Percentiles rank a stretch among this genome's conserved stretches.
phyloP scores from a whole-genome alignment of 2,797 vertebrate genomes.

The Anguilla megastoma region DNA sequence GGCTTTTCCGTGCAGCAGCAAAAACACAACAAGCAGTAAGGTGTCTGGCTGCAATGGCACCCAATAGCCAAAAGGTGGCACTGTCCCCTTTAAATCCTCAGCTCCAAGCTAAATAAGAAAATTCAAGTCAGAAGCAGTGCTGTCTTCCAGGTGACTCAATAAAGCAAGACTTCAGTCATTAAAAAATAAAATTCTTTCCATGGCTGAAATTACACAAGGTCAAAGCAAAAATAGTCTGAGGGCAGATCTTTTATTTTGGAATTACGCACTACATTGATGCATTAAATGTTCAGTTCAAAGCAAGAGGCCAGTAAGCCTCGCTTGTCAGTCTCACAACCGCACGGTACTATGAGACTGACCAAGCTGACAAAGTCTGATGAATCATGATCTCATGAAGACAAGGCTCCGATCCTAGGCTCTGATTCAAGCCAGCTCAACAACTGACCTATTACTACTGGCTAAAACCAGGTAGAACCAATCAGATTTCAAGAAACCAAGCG shows the following conservation, averaged over 20 bases:
- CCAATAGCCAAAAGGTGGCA: constrained; percentile 2
- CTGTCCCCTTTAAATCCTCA: neutral
- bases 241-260: neutral
- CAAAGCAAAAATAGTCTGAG: neutral
- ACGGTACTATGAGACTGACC: neutral
- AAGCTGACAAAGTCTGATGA: neutral
- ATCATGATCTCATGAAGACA: neutral
- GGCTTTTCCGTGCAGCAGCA: neutral
- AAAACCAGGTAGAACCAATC: neutral
- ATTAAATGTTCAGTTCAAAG: neutral
- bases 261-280: neutral
- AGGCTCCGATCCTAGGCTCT: neutral
- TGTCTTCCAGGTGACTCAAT: neutral
- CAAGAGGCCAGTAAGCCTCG: neutral
- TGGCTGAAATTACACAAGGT: neutral
- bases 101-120: neutral
- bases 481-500: neutral
- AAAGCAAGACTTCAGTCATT: neutral
- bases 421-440: neutral
- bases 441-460: neutral
- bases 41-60: neutral
- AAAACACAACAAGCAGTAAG: neutral
- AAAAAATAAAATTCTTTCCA: neutral
- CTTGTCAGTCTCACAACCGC: neutral
- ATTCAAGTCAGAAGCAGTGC: neutral